phyloP scores from a whole-genome alignment of 64 coral and sea anemone genomes.

The Anthopleura sola region DNA sequence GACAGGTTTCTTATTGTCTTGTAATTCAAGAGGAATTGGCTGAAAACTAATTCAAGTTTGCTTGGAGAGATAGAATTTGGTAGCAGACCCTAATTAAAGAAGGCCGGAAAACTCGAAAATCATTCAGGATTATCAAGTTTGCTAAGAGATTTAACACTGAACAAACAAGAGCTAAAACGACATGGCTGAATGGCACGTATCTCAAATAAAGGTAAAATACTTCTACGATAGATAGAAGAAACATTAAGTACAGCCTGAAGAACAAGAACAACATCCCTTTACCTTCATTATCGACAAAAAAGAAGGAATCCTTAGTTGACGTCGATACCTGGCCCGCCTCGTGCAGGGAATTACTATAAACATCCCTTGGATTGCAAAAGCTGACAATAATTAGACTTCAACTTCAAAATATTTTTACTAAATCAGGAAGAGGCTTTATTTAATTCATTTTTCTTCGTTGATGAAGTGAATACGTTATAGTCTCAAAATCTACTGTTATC shows the following conservation, averaged over 20 bases:
- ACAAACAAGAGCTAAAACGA: not conserved
- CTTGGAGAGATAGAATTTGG: not conserved
- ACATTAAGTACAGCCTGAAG: not conserved
- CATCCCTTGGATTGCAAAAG: not conserved
- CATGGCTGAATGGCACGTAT: not conserved
- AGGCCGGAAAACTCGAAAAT: not conserved
- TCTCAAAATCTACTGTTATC: too few relatives aligned
- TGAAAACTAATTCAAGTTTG: not conserved
- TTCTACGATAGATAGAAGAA: not conserved
- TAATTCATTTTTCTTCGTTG: too few relatives aligned
- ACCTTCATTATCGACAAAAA: not conserved
- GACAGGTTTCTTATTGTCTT: too few relatives aligned
- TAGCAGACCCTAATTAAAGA: not conserved
- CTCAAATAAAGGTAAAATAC: not conserved
- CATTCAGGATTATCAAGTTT: not conserved
- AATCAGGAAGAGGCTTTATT: not conserved
- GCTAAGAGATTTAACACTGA: not conserved
- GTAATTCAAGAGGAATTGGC: not conserved
- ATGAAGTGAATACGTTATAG: too few relatives aligned
- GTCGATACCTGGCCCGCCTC: not conserved
- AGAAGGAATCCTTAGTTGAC: not conserved
- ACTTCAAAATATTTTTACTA: not conserved
- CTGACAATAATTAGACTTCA: not conserved
- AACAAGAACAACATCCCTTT: not conserved
- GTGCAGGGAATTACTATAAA: not conserved